Conservation (phyloP, 2,888 invertebrate genomes). For the Limnephilus rhombicus region DNA sequence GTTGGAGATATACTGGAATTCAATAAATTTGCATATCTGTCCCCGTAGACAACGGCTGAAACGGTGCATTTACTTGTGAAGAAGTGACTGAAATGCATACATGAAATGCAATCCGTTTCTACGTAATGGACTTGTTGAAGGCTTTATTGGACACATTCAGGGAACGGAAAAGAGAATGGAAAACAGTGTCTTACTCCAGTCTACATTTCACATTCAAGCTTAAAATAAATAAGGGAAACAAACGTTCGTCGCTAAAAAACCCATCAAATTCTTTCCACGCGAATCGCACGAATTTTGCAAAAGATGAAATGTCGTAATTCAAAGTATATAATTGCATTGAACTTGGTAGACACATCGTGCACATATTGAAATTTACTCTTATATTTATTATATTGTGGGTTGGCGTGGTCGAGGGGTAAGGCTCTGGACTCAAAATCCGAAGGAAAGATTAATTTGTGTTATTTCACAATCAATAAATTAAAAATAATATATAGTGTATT, state of each 20-base stretch:
- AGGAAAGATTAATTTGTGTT: too few relatives aligned
- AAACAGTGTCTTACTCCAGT: constrained; percentile 10
- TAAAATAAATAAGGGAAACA: constrained; percentile 18
- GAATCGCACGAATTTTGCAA: too few relatives aligned
- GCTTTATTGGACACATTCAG: constrained; percentile 53
- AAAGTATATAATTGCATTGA: too few relatives aligned
- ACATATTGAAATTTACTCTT: too few relatives aligned
- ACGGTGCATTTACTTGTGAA: constrained; percentile 24
- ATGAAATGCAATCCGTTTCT: constrained; percentile 62
- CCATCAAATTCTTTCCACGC: too few relatives aligned
- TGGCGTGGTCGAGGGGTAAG: too few relatives aligned
- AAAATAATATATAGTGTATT: too few relatives aligned
- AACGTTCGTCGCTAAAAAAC: neutral
- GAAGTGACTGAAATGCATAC: constrained; percentile 57
- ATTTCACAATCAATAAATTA: too few relatives aligned
- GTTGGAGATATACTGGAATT: neutral
- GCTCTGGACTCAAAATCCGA: too few relatives aligned
- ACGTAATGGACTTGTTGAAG: constrained; percentile 63
- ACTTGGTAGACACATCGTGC: too few relatives aligned
- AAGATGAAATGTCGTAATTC: too few relatives aligned
- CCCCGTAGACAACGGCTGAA: constrained; percentile 33
- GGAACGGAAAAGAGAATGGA: constrained; percentile 28
- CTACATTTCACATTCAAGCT: constrained; percentile 9
- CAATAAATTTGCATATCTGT: constrained; percentile 33
- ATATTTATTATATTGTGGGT: too few relatives aligned